A percentile compares a stretch with the other conserved stretches of the same genome.
Evolutionary conservation across 2,888 invertebrate species (phyloP).

Genomic region (Rhogogaster chlorosoma): DNA sequence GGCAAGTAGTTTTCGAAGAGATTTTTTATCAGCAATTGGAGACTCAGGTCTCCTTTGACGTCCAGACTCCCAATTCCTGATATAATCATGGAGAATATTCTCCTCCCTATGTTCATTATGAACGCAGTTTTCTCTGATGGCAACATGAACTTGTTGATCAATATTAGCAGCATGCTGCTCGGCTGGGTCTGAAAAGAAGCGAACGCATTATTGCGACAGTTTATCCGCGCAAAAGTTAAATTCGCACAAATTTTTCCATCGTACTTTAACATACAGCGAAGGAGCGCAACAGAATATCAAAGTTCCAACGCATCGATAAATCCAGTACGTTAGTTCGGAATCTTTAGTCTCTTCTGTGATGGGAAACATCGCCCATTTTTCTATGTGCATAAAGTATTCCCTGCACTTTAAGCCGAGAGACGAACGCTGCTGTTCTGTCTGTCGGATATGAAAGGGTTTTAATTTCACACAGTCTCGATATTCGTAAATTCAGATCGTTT

Average conservation of each 20-base stretch:
- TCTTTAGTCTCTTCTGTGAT: slow-evolving; percentile 71
- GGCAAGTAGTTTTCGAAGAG: slow-evolving; percentile 73
- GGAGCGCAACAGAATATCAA: slow-evolving; percentile 70
- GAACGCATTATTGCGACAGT: neutral
- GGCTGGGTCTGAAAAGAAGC: slow-evolving; percentile 68
- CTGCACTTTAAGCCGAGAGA: slow-evolving; percentile 66
- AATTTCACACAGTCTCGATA: neutral
- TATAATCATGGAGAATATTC: slow-evolving; percentile 73
- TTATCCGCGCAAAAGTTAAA: neutral
- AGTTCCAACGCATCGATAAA: slow-evolving; percentile 72
- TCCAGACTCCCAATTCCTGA: slow-evolving; percentile 71
- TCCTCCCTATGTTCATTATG: slow-evolving; percentile 66
- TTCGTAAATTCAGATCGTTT: slow-evolving; percentile 26
- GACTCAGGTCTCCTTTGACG: slow-evolving; percentile 67
- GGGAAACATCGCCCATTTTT: slow-evolving; percentile 71
- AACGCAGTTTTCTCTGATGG: slow-evolving; percentile 67
- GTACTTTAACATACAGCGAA: slow-evolving; percentile 70
- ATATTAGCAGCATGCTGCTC: slow-evolving; percentile 67
- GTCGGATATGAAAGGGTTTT: neutral
- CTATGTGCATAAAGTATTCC: slow-evolving; percentile 70
- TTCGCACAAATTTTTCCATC: slow-evolving; percentile 21
- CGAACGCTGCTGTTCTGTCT: slow-evolving; percentile 64
- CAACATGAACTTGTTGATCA: slow-evolving; percentile 69
- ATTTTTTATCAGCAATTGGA: slow-evolving; percentile 69
- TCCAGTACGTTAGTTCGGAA: slow-evolving; percentile 67